Base-by-base conservation (phyloP, 2,797 vertebrate genomes). In the Hylomyscus alleni region DNA sequence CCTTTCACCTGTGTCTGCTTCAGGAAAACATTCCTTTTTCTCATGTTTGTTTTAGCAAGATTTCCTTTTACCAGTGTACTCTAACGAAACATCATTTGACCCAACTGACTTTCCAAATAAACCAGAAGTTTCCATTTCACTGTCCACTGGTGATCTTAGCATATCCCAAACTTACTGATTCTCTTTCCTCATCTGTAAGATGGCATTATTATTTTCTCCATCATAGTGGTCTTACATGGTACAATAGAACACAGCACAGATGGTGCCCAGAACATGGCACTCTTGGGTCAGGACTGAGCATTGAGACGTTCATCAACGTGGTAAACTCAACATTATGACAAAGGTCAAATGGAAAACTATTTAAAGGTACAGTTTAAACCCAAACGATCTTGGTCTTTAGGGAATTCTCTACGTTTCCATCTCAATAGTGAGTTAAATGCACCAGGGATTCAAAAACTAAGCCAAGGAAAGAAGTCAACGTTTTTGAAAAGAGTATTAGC, bases 401-500 rank as follows among this genome's bases (percentile, higher is more conserved):
- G 34, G 14, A n/a, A 69, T 12, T 1, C 80, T 86, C n/a, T n/a
- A 67, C 50, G 37, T 44, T 80, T 85, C 75, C 19, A 4, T 78
- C 19, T 76, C 50, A 84, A 87, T 56, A 89, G 56, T 94, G 60
- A 69, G 20, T 73, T 93, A 73, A 56, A 13, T 44, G 24, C 3
- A 10, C 2, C 17, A 60, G 34, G 40, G 69, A 78, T 11, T 11
- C 22, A 40, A 40, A 56, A 89, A 76, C 2, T 31, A 12, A 62
- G n/a, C 26, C 31, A 65, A 82, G 56, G 58, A 92, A 94, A 65
- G 44, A 80, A 77, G 58, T 58, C 4, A 85, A 19, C 0, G 0
- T 90, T 97, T 96, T 83, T 52, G 37, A 96, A 94, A 96, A 37
- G 29, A 90, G 4, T 75, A 89, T 88, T 58, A 34, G 22, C 47